These are phyloP conservation scores for Parotia lawesii DNA, from an alignment of 2,113 vertebrate species.

Conservation along the genomic window DNA sequence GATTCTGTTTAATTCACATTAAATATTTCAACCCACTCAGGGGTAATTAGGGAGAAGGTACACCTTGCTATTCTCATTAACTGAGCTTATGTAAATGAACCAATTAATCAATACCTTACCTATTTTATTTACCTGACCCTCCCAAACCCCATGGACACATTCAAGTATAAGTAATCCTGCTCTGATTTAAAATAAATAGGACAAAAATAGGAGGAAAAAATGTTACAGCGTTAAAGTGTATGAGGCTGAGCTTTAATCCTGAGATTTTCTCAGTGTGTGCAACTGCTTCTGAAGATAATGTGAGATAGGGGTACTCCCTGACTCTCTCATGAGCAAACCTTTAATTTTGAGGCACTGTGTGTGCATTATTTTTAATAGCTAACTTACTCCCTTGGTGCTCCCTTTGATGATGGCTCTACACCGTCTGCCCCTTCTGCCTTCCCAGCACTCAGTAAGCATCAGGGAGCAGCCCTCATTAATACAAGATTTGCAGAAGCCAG, in stretches of 20 bases:
- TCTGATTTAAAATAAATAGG: neutral
- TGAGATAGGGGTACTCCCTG: neutral
- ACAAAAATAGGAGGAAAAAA: neutral
- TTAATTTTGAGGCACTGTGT: conserved; percentile 4
- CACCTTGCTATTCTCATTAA: neutral
- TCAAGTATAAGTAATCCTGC: neutral
- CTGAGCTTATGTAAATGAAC: neutral
- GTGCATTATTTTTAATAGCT: conserved; percentile 37
- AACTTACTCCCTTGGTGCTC: neutral
- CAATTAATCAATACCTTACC: neutral
- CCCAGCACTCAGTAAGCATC: neutral
- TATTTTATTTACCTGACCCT: neutral
- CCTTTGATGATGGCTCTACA: conserved; percentile 41
- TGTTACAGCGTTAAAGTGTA: neutral
- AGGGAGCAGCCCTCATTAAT: conserved; percentile 40
- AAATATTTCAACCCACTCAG: neutral
- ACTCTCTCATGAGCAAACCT: neutral
- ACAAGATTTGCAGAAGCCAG: neutral
- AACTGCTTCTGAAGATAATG: conserved; percentile 1
- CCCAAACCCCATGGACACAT: neutral
- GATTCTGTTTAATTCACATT: neutral
- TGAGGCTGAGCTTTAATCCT: neutral
- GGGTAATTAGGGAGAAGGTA: neutral
- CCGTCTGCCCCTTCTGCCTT: conserved; percentile 17
- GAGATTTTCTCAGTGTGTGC: neutral